phyloP scores from a whole-genome alignment of 2,797 vertebrate genomes.

The Sebastes trivittatus region DNA sequence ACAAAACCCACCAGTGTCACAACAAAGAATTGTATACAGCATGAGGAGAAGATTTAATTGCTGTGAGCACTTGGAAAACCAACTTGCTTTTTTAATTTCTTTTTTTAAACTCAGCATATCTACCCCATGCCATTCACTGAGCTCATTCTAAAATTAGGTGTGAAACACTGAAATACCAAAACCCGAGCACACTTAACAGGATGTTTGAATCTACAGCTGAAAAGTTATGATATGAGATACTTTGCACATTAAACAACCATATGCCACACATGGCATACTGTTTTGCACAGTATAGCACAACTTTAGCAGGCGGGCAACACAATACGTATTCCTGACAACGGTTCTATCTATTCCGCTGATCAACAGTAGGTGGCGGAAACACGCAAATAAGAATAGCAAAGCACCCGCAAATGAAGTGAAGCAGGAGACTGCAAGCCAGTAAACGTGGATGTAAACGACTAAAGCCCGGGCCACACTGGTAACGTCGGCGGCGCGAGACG shows the following conservation, averaged over 20 bases:
- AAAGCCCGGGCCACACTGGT: too few species aligned
- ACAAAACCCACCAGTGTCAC: conserved; percentile 34
- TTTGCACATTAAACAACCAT: not conserved
- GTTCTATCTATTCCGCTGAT: not conserved
- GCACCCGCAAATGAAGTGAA: too few species aligned
- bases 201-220: not conserved
- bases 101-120: not conserved
- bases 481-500: too few species aligned
- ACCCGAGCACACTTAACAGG: not conserved
- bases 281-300: too few species aligned
- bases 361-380: not conserved
- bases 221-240: not conserved
- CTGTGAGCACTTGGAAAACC: conserved; percentile 8
- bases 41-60: conserved; percentile 34
- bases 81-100: not conserved
- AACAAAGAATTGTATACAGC: conserved; percentile 6
- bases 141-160: not conserved
- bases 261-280: not conserved
- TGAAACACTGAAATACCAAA: not conserved
- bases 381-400: too few species aligned
- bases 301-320: not conserved
- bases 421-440: not conserved
- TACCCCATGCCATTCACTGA: not conserved
- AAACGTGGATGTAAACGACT: not conserved
- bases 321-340: not conserved